Conservation (phyloP, 2,797 vertebrate genomes). For the Hoplostethus mediterraneus region DNA sequence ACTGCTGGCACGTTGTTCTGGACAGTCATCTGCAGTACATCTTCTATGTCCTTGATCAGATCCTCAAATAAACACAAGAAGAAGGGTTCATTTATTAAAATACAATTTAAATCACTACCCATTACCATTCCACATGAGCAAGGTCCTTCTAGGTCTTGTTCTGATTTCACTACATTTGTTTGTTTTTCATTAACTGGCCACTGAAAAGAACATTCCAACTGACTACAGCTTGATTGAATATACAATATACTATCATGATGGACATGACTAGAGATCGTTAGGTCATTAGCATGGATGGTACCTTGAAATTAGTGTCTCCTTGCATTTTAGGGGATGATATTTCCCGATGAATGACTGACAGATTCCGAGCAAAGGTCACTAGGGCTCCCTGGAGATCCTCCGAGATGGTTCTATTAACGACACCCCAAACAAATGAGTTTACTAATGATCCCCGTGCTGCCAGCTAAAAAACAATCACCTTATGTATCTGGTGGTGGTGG, state of each 20-base stretch:
- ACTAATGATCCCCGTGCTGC: slow-evolving; percentile 89
- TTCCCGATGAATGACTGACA: slow-evolving; percentile 99
- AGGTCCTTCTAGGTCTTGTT: neutral
- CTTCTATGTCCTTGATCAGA: slow-evolving; percentile 84
- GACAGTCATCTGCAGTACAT: slow-evolving; percentile 84
- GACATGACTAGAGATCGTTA: slow-evolving; percentile 91
- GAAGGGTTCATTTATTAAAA: slow-evolving; percentile 1
- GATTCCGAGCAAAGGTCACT: slow-evolving; percentile 97
- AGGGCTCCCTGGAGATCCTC: slow-evolving; percentile 96
- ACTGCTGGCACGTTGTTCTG: slow-evolving; percentile 80
- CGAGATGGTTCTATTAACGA: slow-evolving; percentile 96
- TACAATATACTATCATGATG: slow-evolving; percentile 41
- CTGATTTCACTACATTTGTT: neutral
- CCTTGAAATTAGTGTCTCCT: slow-evolving; percentile 99
- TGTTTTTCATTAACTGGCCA: neutral
- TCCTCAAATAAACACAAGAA: slow-evolving; percentile 64
- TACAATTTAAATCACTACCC: slow-evolving; percentile 13
- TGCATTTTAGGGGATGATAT: slow-evolving; percentile 97
- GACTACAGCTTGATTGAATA: slow-evolving; percentile 43
- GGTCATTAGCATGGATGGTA: slow-evolving; percentile 92
- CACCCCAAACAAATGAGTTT: slow-evolving; percentile 96
- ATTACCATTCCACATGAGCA: neutral
- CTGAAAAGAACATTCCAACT: slow-evolving; percentile 18
- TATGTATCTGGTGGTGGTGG: slow-evolving; percentile 90
- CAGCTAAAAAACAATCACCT: slow-evolving; percentile 92